Conservation (phyloP, 2,888 invertebrate species). For the Kuschelorhynchus macadamiae region DNA sequence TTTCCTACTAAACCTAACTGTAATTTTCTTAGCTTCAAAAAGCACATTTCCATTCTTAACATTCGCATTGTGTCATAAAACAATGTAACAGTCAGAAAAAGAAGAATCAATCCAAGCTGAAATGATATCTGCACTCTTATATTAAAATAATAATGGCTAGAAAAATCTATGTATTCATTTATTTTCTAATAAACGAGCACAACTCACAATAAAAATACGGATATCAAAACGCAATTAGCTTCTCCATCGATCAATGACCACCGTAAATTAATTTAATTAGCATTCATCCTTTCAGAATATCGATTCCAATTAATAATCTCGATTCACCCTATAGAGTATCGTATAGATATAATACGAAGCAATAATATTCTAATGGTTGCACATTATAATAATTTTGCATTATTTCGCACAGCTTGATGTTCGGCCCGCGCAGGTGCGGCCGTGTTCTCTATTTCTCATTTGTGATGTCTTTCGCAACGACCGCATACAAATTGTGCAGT, state of each 20-base stretch:
- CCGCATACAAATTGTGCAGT: constrained; percentile 21
- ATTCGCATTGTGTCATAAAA: too few relatives aligned
- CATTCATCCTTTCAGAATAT: neutral
- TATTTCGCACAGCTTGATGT: constrained; percentile 57
- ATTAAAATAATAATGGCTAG: neutral
- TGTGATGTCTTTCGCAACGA: constrained; percentile 28
- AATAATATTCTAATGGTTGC: constrained; percentile 53
- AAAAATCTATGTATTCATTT: too few relatives aligned
- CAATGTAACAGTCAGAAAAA: too few relatives aligned
- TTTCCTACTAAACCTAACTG: too few relatives aligned
- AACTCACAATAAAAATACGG: too few relatives aligned
- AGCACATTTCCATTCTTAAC: too few relatives aligned
- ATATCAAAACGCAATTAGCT: too few relatives aligned
- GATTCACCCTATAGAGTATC: constrained; percentile 24
- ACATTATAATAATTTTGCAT: constrained; percentile 56
- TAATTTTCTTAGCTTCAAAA: too few relatives aligned
- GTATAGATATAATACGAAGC: constrained; percentile 19
- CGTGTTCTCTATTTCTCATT: constrained; percentile 41
- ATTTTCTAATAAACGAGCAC: too few relatives aligned
- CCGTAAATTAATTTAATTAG: constrained; percentile 1
- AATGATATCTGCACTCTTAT: too few relatives aligned
- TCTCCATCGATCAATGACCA: neutral
- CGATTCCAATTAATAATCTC: neutral
- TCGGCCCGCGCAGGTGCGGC: constrained; percentile 52
- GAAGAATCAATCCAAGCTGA: too few relatives aligned